Percentiles rank a stretch among this genome's conserved stretches.
These are phyloP conservation scores for Eurois occulta DNA, from an alignment of 2,888 invertebrate species.

Conservation along the genomic window DNA sequence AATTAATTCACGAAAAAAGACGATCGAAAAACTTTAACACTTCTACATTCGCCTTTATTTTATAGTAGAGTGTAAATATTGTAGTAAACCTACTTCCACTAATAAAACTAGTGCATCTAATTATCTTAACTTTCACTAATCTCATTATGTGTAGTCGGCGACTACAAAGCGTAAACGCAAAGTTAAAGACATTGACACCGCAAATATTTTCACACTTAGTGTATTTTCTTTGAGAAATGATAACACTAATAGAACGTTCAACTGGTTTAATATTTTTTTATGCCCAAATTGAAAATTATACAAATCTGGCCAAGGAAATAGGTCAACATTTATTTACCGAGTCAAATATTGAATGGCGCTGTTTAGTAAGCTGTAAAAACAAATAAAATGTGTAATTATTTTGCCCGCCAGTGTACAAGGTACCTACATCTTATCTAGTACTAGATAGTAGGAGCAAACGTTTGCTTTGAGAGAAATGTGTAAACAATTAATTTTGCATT, in stretches of 20 bases:
- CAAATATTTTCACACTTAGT: constrained; percentile 44
- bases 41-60: not conserved
- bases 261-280: not conserved
- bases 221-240: constrained; percentile 34
- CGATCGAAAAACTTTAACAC: not conserved
- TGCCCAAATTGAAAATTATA: not conserved
- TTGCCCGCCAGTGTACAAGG: constrained; percentile 61
- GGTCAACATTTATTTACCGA: constrained; percentile 15
- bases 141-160: constrained; percentile 22
- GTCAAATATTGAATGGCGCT: constrained; percentile 19
- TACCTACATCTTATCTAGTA: constrained; percentile 57
- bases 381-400: constrained; percentile 49
- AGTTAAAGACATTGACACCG: constrained; percentile 45
- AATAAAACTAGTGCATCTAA: constrained; percentile 4
- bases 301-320: constrained; percentile 15
- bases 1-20: not conserved
- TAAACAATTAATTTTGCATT: constrained; percentile 69
- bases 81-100: not conserved
- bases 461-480: constrained; percentile 69
- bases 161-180: constrained; percentile 42
- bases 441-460: constrained; percentile 59
- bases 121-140: constrained; percentile 33
- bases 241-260: constrained; percentile 1
- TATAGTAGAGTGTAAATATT: not conserved
- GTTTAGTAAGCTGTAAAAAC: constrained; percentile 24